These are phyloP conservation scores for Ametastegia equiseti DNA, from an alignment of 2,888 invertebrate genomes.

Conservation along the genomic window DNA sequence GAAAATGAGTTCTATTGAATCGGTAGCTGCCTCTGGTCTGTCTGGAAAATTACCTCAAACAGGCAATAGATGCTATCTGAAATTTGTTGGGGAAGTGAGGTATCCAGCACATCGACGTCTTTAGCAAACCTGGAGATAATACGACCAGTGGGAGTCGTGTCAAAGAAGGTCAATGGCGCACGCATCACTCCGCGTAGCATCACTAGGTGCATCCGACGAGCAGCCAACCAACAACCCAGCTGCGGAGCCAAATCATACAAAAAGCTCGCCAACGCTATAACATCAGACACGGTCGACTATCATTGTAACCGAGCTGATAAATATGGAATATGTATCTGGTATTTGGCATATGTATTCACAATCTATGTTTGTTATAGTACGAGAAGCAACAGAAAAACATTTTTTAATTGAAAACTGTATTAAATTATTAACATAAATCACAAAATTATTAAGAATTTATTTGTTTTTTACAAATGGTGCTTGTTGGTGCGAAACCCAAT, in stretches of 20 bases:
- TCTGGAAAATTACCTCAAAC: constrained; percentile 82
- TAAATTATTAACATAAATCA: background rate
- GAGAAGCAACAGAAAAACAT: background rate
- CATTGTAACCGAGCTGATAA: constrained; percentile 56
- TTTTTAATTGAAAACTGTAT: background rate
- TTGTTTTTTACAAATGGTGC: background rate
- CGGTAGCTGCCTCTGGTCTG: constrained; percentile 30
- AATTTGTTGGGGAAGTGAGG: constrained; percentile 82
- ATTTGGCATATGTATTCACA: constrained; percentile 7
- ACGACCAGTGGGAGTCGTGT: constrained; percentile 77
- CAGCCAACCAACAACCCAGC: constrained; percentile 84
- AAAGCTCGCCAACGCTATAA: constrained; percentile 84
- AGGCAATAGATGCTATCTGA: constrained; percentile 84
- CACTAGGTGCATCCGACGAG: constrained; percentile 76
- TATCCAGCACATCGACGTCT: constrained; percentile 86
- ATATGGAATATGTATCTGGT: background rate
- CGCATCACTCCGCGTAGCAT: constrained; percentile 75
- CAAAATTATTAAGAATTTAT: background rate
- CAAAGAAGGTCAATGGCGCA: constrained; percentile 77
- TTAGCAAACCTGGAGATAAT: constrained; percentile 84
- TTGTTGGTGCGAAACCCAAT: background rate
- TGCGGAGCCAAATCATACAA: constrained; percentile 83
- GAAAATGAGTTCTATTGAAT: constrained; percentile 15
- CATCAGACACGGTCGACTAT: constrained; percentile 73
- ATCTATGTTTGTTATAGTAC: background rate